Percentiles rank a stretch among this genome's conserved stretches.
These are phyloP conservation scores for Crepidodera aurea DNA, from an alignment of 2,888 invertebrate species.

Conservation along the genomic window DNA sequence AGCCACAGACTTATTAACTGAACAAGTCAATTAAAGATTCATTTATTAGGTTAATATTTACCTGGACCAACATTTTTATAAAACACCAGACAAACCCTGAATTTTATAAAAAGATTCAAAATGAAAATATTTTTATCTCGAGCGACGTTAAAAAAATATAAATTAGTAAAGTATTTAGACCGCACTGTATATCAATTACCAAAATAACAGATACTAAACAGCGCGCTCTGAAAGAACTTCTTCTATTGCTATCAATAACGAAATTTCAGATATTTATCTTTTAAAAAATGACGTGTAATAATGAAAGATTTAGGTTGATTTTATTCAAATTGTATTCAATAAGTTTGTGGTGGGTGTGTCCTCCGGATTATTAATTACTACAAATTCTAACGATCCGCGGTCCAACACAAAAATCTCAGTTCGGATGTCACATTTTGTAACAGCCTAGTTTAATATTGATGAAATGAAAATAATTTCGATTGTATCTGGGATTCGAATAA, in stretches of 20 bases:
- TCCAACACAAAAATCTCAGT: constrained; percentile 1
- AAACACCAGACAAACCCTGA: no score
- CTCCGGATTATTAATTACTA: constrained; percentile 25
- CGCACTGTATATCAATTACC: no score
- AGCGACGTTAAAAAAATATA: no score
- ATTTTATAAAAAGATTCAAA: no score
- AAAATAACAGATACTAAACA: no score
- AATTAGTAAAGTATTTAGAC: no score
- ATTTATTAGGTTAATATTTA: no score
- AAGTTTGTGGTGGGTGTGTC: constrained; percentile 25
- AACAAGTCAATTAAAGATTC: no score
- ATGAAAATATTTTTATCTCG: no score
- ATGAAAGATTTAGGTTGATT: constrained; percentile 30
- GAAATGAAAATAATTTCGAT: constrained; percentile 11
- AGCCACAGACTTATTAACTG: no score
- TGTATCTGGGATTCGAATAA: constrained; percentile 1
- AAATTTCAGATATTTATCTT: constrained; percentile 26
- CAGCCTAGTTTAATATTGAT: constrained; percentile 21
- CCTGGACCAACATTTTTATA: no score
- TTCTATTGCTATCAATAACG: constrained; percentile 22
- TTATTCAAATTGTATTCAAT: constrained; percentile 29
- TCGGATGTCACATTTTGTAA: constrained; percentile 24
- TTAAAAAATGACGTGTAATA: constrained; percentile 28
- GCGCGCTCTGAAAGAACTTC: constrained; percentile 27
- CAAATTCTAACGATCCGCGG: constrained; percentile 17